Evolutionary conservation across 2,888 invertebrate species (phyloP), one percentile per base, ranked within the genome.

Genomic region (Xestia c-nigrum): DNA sequence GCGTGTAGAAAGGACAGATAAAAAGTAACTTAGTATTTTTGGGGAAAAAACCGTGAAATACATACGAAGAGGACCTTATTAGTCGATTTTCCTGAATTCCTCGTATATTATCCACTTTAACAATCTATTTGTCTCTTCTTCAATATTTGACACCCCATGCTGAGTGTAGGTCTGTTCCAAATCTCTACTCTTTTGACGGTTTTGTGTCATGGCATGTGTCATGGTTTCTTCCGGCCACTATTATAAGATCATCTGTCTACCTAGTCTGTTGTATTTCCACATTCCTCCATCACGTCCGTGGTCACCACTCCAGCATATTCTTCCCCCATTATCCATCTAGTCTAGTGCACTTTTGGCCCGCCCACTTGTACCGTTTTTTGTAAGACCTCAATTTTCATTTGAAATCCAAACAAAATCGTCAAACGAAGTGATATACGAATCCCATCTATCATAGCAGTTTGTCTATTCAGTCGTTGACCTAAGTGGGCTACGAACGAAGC

Each of bases 401-500:
- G 0, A 24, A 59, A 57, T 38, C 3, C n/a, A 7, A 38, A 47
- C 38, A 14, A 7, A 61, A 40, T 10, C 6, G 24, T 40, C 7
- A 4, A 6, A 16, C 10, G 24, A 50, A 31, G 21, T 61, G 5
- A 16, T 21, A n/a, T 31, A 50, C 43, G 19, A 43, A n/a, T 24
- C 24, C 40, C 63, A 67, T 16, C 50, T 24, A 75, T 38, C 9
- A 38, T 38, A 50, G 16, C 16, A 38, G 7, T 46, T 68, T 64
- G 6, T 64, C 10, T 21, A 71, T 24, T 71, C 16, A 21, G 16
- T 61, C 50, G 43, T 65, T 71, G 38, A 47, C 40, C 24, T 78
- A 78, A 65, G 38, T 65, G 38, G 14, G n/a, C 38, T 57, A 31
- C 57, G 59, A 66, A 66, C 52, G 14, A 66, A 24, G 47, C 52